phyloP scores from a whole-genome alignment of 2,113 vertebrate genomes.

The Eublepharis macularius region DNA sequence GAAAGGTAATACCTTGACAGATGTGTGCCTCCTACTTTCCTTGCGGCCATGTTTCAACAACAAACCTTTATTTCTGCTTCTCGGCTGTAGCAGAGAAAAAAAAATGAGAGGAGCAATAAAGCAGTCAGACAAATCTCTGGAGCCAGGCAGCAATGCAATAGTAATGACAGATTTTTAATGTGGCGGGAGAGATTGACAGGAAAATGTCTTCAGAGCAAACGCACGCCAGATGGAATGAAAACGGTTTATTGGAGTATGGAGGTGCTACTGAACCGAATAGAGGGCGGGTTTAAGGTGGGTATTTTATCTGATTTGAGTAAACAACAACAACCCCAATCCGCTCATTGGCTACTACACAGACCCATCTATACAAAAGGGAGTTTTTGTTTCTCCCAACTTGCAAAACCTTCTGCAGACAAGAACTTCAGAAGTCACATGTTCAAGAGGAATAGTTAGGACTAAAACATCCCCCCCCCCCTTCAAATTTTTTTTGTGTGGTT shows the following conservation, averaged over 20 bases:
- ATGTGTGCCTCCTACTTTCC: conserved; percentile 91
- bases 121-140: conserved; percentile 90
- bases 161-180: conserved; percentile 91
- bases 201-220: conserved; percentile 93
- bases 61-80: conserved; percentile 84
- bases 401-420: conserved; percentile 7
- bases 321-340: conserved; percentile 58
- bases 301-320: conserved; percentile 71
- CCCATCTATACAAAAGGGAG: background rate
- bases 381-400: conserved; percentile 14
- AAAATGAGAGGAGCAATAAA: conserved; percentile 82
- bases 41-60: conserved; percentile 88
- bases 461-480: background rate
- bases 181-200: conserved; percentile 95
- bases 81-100: conserved; percentile 81
- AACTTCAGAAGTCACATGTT: conserved; percentile 46
- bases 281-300: conserved; percentile 74
- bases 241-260: conserved; percentile 95
- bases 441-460: conserved; percentile 35
- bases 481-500: conserved; percentile 27
- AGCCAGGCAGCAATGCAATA: conserved; percentile 84
- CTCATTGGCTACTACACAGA: conserved; percentile 38
- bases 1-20: conserved; percentile 95
- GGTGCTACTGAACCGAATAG: conserved; percentile 72
- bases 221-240: conserved; percentile 98